A percentile compares a stretch with the other conserved stretches of the same genome.
Conservation (phyloP, 2,888 invertebrate species). For the Protodeltote pygarga region DNA sequence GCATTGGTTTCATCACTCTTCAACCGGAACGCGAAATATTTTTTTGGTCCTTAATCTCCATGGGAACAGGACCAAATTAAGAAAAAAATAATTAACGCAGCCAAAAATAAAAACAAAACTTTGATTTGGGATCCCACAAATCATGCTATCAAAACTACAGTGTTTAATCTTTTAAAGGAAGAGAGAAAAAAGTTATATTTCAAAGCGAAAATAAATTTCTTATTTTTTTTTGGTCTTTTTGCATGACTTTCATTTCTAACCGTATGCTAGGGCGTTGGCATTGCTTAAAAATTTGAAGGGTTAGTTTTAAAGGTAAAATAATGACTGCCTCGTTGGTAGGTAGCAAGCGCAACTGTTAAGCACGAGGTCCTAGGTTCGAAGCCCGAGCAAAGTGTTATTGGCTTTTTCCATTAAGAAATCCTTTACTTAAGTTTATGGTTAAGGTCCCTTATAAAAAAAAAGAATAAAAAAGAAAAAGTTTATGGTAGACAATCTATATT, state of each 20-base stretch:
- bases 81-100: conserved; percentile 18
- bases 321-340: too few relatives aligned
- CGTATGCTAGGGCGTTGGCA: neutral
- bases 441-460: too few relatives aligned
- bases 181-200: conserved; percentile 9
- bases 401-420: too few relatives aligned
- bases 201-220: conserved; percentile 29
- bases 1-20: too few relatives aligned
- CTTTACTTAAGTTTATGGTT: too few relatives aligned
- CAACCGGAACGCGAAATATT: neutral
- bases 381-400: too few relatives aligned
- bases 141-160: conserved; percentile 28
- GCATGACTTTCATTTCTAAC: conserved; percentile 6
- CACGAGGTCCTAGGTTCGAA: too few relatives aligned
- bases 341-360: too few relatives aligned
- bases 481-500: too few relatives aligned
- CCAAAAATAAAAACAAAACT: conserved; percentile 3
- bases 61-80: conserved; percentile 4
- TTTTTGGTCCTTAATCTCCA: neutral
- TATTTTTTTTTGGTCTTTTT: conserved; percentile 13
- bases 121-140: conserved; percentile 39
- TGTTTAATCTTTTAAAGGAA: conserved; percentile 19
- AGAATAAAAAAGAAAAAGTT: too few relatives aligned
- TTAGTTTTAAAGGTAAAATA: too few relatives aligned
- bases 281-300: too few relatives aligned